These are phyloP conservation scores for Meandrina meandrites DNA, from an alignment of 92 coral and sea anemone species.

Conservation along the genomic window DNA sequence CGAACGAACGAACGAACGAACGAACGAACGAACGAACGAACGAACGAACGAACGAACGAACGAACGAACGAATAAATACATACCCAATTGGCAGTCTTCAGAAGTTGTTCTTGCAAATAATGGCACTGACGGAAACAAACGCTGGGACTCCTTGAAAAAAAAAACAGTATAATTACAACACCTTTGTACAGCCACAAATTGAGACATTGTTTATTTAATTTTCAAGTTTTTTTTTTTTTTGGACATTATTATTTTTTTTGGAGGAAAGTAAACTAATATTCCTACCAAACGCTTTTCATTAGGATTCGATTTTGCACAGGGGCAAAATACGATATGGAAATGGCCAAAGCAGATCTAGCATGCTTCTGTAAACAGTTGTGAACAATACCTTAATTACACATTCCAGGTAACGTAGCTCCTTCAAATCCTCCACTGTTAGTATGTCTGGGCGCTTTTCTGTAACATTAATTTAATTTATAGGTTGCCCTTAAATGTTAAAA, in stretches of 20 bases:
- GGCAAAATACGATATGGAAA: neutral
- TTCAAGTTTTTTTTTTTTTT: neutral
- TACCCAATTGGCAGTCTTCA: conserved; percentile 73
- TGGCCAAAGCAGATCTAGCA: neutral
- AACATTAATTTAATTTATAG: neutral
- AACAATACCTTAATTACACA: conserved; percentile 22
- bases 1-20: no score
- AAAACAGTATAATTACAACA: neutral
- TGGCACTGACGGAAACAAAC: conserved; percentile 89
- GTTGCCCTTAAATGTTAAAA: neutral
- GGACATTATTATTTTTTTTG: no score
- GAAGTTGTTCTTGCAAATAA: conserved; percentile 61
- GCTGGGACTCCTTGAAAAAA: conserved; percentile 70
- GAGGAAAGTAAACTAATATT: no score
- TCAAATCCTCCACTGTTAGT: conserved; percentile 22
- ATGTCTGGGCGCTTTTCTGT: conserved; percentile 19
- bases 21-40: no score
- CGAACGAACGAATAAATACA: neutral
- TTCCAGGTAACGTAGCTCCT: conserved; percentile 32
- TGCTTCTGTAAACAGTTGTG: neutral
- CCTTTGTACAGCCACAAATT: neutral
- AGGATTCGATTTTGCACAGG: neutral
- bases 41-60: neutral
- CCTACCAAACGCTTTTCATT: neutral
- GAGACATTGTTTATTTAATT: no score